Percentiles rank a stretch among this genome's conserved stretches.
Conservation (phyloP, 2,888 invertebrate genomes). For the Pristionchus maxplancki region DNA sequence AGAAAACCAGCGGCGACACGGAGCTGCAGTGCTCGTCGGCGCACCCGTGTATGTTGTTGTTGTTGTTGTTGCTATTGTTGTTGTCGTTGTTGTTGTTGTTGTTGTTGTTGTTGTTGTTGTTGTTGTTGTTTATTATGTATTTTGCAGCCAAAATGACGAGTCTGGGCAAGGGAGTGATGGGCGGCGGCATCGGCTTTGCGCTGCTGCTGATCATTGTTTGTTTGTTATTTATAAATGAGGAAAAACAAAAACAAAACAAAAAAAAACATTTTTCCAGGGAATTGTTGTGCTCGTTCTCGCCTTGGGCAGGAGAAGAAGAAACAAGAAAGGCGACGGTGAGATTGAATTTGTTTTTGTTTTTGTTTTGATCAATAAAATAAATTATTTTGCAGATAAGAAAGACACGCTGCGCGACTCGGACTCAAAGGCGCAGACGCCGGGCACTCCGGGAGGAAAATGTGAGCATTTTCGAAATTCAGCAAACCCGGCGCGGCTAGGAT, state of each 20-base stretch:
- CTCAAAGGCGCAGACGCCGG: not conserved
- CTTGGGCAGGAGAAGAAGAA: not conserved
- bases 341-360: too few species aligned
- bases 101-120: too few species aligned
- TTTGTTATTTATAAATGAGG: too few species aligned
- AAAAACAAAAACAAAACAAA: not conserved
- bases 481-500: too few species aligned
- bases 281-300: not conserved
- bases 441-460: not conserved
- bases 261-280: not conserved
- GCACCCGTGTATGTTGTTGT: not conserved
- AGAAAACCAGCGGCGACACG: not conserved
- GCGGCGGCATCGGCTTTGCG: not conserved
- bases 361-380: not conserved
- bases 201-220: not conserved
- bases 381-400: not conserved
- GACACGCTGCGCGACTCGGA: not conserved
- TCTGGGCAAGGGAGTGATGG: not conserved
- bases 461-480: too few species aligned
- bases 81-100: too few species aligned
- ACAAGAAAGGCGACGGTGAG: not conserved
- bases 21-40: not conserved
- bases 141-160: not conserved
- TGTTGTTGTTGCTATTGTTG: too few species aligned
- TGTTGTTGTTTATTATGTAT: too few species aligned